Percentiles rank a stretch among this genome's conserved stretches.
Conservation (phyloP, 1,140 invertebrate genomes). For the Myzus persicae region DNA sequence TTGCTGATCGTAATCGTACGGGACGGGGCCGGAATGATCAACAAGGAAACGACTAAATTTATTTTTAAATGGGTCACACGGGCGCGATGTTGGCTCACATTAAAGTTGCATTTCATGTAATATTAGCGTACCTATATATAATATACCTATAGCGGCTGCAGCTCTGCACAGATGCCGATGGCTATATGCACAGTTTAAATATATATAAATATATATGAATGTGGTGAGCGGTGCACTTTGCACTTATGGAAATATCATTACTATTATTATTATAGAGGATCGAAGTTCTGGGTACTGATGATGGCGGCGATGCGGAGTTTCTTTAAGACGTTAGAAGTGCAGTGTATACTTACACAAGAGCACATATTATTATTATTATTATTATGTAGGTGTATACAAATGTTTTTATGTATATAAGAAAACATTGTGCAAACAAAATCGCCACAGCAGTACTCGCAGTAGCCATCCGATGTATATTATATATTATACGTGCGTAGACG, state of each 20-base stretch:
- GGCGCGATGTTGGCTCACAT: background rate
- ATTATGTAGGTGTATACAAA: background rate
- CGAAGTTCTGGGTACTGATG: background rate
- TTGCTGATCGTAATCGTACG: slow-evolving; percentile 53
- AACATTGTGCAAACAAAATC: background rate
- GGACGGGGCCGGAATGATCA: slow-evolving; percentile 17
- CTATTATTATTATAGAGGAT: background rate
- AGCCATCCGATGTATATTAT: background rate
- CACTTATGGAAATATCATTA: background rate
- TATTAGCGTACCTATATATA: background rate
- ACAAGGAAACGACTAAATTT: background rate
- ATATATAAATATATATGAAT: background rate
- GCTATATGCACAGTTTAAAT: background rate
- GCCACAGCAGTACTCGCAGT: background rate
- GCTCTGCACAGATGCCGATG: background rate
- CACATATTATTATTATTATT: background rate
- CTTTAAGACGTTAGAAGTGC: background rate
- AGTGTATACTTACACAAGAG: background rate
- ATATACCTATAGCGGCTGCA: background rate
- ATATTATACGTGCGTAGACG: background rate
- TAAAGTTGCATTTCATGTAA: background rate
- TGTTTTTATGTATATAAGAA: background rate
- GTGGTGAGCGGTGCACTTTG: background rate
- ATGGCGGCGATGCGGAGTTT: background rate
- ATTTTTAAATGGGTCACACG: slow-evolving; percentile 21